Conservation (phyloP, 2,113 vertebrate species). For the Dromiciops gliroides region DNA sequence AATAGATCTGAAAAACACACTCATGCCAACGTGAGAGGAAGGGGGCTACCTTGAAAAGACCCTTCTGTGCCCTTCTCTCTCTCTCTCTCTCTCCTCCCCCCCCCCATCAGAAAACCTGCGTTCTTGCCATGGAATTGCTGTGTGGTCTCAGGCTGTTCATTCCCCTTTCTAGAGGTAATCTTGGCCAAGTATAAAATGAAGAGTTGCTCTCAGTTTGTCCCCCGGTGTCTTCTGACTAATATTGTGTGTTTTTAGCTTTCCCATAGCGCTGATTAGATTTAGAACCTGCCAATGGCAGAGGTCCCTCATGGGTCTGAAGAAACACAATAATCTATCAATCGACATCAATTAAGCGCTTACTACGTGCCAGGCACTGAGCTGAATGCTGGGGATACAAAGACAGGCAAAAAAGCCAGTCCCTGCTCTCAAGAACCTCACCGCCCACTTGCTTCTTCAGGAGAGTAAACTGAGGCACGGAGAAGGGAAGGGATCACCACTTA, state of each 20-base stretch:
- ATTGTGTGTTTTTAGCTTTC: neutral
- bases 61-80: too few relatives aligned
- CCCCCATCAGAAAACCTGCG: neutral
- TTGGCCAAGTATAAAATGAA: neutral
- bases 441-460: too few relatives aligned
- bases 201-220: neutral
- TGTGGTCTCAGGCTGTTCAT: neutral
- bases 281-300: neutral
- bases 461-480: too few relatives aligned
- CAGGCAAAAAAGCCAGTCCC: too few relatives aligned
- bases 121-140: neutral
- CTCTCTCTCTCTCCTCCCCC: too few relatives aligned
- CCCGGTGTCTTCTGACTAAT: neutral
- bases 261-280: neutral
- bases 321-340: neutral
- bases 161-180: neutral
- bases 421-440: too few relatives aligned
- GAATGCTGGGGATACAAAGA: too few relatives aligned
- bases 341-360: slow-evolving; percentile 35
- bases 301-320: neutral
- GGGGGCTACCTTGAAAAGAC: neutral
- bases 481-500: too few relatives aligned
- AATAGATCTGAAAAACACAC: neutral
- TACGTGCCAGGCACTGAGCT: neutral
- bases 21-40: neutral